Evolutionary conservation across 2,113 vertebrate species (phyloP).

Genomic region (Semnopithecus entellus): DNA sequence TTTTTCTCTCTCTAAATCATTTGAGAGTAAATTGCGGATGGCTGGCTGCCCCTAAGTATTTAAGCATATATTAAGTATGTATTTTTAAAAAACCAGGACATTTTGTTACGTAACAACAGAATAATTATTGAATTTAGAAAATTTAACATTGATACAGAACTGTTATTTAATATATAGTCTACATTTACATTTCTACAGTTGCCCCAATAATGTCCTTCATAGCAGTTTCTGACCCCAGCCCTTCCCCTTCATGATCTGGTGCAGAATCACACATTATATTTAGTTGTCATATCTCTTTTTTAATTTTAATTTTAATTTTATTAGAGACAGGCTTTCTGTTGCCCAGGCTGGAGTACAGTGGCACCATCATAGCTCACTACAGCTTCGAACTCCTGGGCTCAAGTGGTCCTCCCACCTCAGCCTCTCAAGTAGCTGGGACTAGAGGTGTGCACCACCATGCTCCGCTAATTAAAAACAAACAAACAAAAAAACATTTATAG

Average conservation of each 20-base stretch:
- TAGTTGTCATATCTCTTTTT: slow-evolving; percentile 10
- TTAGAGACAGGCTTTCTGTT: background rate
- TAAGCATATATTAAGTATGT: background rate
- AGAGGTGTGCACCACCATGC: background rate
- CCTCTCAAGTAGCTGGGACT: background rate
- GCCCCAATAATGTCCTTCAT: background rate
- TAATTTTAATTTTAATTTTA: too few relatives aligned
- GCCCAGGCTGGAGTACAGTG: background rate
- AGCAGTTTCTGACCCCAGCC: background rate
- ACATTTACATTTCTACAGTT: background rate
- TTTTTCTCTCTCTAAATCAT: background rate
- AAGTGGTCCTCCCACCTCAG: background rate
- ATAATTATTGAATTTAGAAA: background rate
- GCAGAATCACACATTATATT: background rate
- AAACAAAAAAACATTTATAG: too few relatives aligned
- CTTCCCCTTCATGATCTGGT: background rate
- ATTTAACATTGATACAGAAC: background rate
- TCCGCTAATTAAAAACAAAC: background rate
- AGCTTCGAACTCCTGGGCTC: background rate
- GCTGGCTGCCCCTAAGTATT: background rate
- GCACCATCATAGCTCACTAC: background rate
- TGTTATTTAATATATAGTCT: background rate
- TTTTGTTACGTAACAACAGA: slow-evolving; percentile 4
- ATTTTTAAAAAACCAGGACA: background rate
- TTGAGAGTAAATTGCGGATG: slow-evolving; percentile 11